These are phyloP conservation scores for Diachrysia chrysitis DNA, from an alignment of 2,888 invertebrate genomes.

Conservation along the genomic window DNA sequence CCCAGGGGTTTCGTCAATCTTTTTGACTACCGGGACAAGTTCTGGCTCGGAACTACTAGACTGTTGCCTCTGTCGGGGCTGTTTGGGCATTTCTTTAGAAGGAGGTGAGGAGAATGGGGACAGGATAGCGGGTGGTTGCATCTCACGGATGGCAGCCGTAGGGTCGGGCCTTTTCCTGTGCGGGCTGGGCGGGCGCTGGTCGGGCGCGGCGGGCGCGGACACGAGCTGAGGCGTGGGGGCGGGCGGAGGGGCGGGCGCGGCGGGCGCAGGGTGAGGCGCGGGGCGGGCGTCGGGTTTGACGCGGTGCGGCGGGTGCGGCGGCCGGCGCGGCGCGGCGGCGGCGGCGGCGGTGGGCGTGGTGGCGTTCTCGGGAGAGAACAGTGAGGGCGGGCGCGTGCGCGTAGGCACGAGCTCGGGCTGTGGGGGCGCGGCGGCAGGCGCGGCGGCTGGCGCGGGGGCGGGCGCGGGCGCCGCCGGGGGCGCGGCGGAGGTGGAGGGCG, in stretches of 20 bases:
- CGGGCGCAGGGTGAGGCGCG: slow-evolving; percentile 56
- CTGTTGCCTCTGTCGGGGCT: slow-evolving; percentile 67
- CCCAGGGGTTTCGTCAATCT: slow-evolving; percentile 90
- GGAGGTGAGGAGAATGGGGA: slow-evolving; percentile 88
- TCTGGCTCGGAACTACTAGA: slow-evolving; percentile 89
- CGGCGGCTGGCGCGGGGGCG: slow-evolving; percentile 43
- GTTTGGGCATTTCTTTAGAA: slow-evolving; percentile 73
- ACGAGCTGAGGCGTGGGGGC: slow-evolving; percentile 57
- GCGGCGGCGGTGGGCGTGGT: slow-evolving; percentile 85
- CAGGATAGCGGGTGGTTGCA: slow-evolving; percentile 81
- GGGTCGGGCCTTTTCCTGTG: slow-evolving; percentile 78
- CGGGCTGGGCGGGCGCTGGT: slow-evolving; percentile 72
- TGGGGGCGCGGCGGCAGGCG: slow-evolving; percentile 1
- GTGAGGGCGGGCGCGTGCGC: slow-evolving; percentile 88
- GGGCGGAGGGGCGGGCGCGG: slow-evolving; percentile 65
- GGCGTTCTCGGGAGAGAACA: slow-evolving; percentile 91
- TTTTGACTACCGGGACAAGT: slow-evolving; percentile 90
- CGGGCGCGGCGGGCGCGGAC: slow-evolving; percentile 59
- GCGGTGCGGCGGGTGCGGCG: slow-evolving; percentile 78
- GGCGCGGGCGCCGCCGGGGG: slow-evolving; percentile 48
- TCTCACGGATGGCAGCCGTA: slow-evolving; percentile 76
- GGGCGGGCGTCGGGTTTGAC: slow-evolving; percentile 61
- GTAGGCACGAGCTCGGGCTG: slow-evolving; percentile 66
- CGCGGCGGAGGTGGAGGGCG: slow-evolving; percentile 57
- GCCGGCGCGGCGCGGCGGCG: slow-evolving; percentile 82